Evolutionary conservation across 2,113 vertebrate species (phyloP).

Genomic region (Eulemur rufifrons): DNA sequence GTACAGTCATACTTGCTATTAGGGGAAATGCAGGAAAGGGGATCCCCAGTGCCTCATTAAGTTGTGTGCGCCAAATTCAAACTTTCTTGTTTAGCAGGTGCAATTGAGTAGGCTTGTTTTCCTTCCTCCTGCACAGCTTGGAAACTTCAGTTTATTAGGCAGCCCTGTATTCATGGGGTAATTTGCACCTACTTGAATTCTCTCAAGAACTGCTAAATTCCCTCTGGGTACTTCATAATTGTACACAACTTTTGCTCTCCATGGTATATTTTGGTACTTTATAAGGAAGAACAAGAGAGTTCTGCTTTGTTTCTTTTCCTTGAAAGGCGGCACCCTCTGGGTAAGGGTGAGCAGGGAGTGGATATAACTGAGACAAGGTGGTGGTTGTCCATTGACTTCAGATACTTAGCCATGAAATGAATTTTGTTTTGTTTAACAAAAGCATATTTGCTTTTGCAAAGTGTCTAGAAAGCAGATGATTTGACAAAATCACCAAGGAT

Average conservation of each 20-base stretch:
- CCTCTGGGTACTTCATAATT: not conserved
- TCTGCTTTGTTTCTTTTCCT: not conserved
- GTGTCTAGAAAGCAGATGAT: not conserved
- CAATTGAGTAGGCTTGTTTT: not conserved
- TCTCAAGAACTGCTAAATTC: not conserved
- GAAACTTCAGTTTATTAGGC: not conserved
- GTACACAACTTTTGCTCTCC: fast-evolving
- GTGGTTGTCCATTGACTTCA: not conserved
- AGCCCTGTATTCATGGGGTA: not conserved
- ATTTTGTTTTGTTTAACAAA: not conserved
- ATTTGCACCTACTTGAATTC: not conserved
- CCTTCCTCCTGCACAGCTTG: not conserved
- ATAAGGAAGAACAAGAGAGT: not conserved
- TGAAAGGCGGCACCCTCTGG: not conserved
- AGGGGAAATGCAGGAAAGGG: not conserved
- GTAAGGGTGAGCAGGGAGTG: not conserved
- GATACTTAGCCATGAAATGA: not conserved
- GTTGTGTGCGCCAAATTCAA: not conserved
- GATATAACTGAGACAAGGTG: not conserved
- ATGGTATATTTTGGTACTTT: not conserved
- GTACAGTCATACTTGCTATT: not conserved
- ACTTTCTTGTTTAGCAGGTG: not conserved
- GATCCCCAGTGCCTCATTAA: not conserved
- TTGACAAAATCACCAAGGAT: not conserved
- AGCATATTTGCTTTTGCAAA: not conserved